These are phyloP conservation scores for Beroe forskalii DNA, from an alignment of 37 sponge, comb jelly and placozoan species.

Conservation along the genomic window DNA sequence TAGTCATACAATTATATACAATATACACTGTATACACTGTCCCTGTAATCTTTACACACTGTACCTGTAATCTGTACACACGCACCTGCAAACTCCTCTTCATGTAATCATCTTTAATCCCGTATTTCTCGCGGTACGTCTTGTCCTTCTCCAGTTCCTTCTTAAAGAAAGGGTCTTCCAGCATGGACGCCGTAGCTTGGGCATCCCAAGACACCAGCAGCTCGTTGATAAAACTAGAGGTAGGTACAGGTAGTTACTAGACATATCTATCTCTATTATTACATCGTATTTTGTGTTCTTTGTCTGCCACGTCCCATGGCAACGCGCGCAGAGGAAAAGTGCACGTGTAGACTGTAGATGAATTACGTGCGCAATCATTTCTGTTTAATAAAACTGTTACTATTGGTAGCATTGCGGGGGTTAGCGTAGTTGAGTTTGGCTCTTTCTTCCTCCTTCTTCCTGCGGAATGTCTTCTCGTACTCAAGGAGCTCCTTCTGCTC, in stretches of 20 bases:
- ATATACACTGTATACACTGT: no score
- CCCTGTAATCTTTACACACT: no score
- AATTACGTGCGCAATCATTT: no score
- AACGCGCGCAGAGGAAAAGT: no score
- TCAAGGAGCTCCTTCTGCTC: conserved; percentile 29
- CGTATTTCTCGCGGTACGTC: conserved; percentile 27
- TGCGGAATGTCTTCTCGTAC: conserved; percentile 27
- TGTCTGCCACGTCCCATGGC: no score
- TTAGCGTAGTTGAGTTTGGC: conserved; percentile 27
- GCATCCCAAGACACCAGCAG: conserved; percentile 48
- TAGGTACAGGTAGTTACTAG: no score
- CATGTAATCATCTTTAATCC: conserved; percentile 33
- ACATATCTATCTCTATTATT: no score
- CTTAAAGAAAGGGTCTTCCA: conserved; percentile 53
- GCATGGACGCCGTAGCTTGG: conserved; percentile 20
- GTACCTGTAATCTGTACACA: no score
- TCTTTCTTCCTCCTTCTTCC: conserved; percentile 45
- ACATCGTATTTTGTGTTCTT: no score
- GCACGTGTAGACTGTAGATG: no score
- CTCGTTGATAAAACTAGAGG: conserved; percentile 12
- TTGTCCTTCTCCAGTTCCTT: conserved; percentile 56
- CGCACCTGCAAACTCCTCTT: conserved; percentile 34
- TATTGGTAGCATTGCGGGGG: background rate
- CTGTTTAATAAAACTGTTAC: background rate
- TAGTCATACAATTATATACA: no score